phyloP scores from a whole-genome alignment of 1,140 invertebrate species.

The Ganaspis sp. region DNA sequence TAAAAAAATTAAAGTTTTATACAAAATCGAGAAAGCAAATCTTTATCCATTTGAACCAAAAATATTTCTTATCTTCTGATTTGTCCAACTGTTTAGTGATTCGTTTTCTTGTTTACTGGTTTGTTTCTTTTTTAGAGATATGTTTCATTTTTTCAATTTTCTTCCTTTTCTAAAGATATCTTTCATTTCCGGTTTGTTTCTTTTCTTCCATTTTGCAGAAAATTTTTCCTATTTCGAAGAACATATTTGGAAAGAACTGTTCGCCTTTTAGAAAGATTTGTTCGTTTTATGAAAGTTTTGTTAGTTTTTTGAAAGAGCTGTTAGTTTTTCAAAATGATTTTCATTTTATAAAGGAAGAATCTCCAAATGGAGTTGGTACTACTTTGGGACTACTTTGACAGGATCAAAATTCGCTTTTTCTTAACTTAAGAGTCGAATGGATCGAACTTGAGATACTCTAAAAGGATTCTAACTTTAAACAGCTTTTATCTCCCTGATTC shows the following conservation, averaged over 20 bases:
- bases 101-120: too few species aligned
- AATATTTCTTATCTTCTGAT: background rate
- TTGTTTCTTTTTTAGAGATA: too few species aligned
- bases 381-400: background rate
- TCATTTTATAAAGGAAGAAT: background rate
- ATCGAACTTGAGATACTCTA: background rate
- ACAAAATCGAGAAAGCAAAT: background rate
- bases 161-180: too few species aligned
- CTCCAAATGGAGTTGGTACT: background rate
- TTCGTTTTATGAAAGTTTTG: too few species aligned
- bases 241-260: too few species aligned
- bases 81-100: too few species aligned
- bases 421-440: background rate
- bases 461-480: background rate
- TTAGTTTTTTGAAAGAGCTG: too few species aligned
- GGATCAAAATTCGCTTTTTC: background rate
- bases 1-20: background rate
- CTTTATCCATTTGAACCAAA: background rate
- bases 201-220: too few species aligned
- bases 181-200: too few species aligned
- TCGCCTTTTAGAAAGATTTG: too few species aligned
- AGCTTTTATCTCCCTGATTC: background rate
- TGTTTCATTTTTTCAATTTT: too few species aligned
- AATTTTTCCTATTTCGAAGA: too few species aligned
- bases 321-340: background rate